Conservation (phyloP, 1,140 invertebrate genomes). For the Pseudomyrmex concolor region DNA sequence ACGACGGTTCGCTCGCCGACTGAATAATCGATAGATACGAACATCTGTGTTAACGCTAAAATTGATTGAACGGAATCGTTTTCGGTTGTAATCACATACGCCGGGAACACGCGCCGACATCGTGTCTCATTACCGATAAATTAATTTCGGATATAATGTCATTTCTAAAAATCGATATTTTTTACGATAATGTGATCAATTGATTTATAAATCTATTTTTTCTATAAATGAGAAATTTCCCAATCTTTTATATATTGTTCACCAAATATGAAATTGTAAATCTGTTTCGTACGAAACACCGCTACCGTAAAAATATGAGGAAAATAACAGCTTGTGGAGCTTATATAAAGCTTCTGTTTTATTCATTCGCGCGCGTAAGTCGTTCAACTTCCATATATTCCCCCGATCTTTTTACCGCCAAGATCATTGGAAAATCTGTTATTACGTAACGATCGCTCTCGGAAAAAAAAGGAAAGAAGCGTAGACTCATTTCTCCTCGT, state of each 20-base stretch:
- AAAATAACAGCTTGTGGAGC: conserved; percentile 16
- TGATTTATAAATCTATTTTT: not conserved
- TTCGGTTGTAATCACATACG: not conserved
- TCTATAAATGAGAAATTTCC: not conserved
- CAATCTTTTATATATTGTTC: not conserved
- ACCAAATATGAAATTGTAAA: not conserved
- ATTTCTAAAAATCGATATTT: not conserved
- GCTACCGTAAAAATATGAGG: not conserved
- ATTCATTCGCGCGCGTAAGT: conserved; percentile 28
- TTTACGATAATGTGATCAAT: not conserved
- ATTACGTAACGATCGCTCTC: conserved; percentile 47
- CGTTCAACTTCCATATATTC: conserved; percentile 50
- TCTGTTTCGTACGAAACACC: not conserved
- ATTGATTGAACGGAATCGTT: conserved; percentile 37
- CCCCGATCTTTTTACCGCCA: conserved; percentile 41
- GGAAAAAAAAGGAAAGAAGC: not conserved
- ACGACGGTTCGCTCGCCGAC: conserved; percentile 36
- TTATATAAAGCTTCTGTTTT: conserved; percentile 48
- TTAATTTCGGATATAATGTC: no score
- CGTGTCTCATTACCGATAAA: no score
- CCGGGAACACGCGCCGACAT: conserved; percentile 1
- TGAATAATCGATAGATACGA: conserved; percentile 59
- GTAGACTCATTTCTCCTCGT: conserved; percentile 16
- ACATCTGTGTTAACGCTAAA: conserved; percentile 48
- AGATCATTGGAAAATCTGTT: conserved; percentile 56